phyloP scores from a whole-genome alignment of 2,113 vertebrate species.

The Phyllopteryx taeniolatus region DNA sequence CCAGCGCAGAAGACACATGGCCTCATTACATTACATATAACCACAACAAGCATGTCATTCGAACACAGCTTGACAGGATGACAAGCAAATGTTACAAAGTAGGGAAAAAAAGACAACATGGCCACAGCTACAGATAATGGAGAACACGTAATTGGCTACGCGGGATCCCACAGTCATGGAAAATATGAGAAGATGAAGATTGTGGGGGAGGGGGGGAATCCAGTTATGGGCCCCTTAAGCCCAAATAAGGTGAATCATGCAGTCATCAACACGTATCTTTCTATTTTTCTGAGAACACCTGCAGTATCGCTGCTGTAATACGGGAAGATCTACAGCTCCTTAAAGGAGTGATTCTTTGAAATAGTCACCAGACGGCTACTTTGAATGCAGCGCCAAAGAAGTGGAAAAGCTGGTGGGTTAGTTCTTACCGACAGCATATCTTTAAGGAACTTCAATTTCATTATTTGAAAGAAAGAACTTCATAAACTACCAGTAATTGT shows the following conservation, averaged over 20 bases:
- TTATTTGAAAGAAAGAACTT: no score
- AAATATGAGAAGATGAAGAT: conserved; percentile 55
- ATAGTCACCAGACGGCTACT: conserved; percentile 34
- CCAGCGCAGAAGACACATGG: neutral
- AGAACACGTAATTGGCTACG: conserved; percentile 61
- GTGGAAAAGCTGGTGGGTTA: neutral
- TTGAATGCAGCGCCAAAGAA: neutral
- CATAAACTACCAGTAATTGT: no score
- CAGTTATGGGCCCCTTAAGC: conserved; percentile 36
- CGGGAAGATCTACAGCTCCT: conserved; percentile 19
- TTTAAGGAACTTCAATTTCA: neutral
- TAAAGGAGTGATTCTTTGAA: conserved; percentile 10
- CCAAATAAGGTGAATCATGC: conserved; percentile 56
- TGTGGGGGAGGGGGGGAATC: no score
- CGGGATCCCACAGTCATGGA: conserved; percentile 59
- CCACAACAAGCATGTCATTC: conserved; percentile 6
- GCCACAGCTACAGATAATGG: conserved; percentile 61
- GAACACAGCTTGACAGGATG: conserved; percentile 1
- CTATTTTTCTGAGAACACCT: conserved; percentile 44
- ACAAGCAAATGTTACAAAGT: conserved; percentile 29
- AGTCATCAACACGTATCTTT: conserved; percentile 46
- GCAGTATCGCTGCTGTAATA: conserved; percentile 21
- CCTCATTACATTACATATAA: neutral
- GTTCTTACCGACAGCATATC: neutral
- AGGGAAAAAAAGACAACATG: conserved; percentile 28